Conservation (phyloP, 2,113 vertebrate genomes). For the Erythrolamprus reginae region DNA sequence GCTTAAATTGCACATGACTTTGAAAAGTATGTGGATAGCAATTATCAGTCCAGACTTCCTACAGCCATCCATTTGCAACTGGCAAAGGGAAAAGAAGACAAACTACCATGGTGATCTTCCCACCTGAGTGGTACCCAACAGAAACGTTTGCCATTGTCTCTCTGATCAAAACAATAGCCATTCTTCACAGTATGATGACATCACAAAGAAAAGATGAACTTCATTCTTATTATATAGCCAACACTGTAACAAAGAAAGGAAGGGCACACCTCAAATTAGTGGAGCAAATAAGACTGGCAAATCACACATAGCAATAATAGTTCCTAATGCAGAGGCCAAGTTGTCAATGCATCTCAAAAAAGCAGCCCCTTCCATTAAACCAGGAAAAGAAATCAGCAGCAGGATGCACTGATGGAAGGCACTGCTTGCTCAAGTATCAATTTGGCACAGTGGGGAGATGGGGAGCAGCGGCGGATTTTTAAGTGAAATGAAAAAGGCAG, state of each 20-base stretch:
- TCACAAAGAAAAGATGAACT: conserved; percentile 16
- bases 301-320: conserved; percentile 36
- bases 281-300: conserved; percentile 35
- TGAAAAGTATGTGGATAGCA: neutral
- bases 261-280: conserved; percentile 32
- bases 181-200: neutral
- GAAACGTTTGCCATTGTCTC: neutral
- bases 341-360: conserved; percentile 34
- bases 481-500: conserved; percentile 38
- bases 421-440: conserved; percentile 58
- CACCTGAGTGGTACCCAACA: neutral
- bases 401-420: conserved; percentile 54
- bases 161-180: conserved; percentile 1
- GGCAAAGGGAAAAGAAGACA: neutral
- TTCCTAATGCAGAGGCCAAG: conserved; percentile 43
- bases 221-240: conserved; percentile 31
- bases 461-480: conserved; percentile 56
- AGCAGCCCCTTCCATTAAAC: conserved; percentile 44
- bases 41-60: neutral
- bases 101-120: neutral
- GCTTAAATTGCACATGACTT: neutral
- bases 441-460: conserved; percentile 60
- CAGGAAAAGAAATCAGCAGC: conserved; percentile 46
- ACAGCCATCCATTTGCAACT: neutral
- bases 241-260: conserved; percentile 32